Evolutionary conservation across 2,797 vertebrate species (phyloP).

Genomic region (Cyclopterus lumpus): DNA sequence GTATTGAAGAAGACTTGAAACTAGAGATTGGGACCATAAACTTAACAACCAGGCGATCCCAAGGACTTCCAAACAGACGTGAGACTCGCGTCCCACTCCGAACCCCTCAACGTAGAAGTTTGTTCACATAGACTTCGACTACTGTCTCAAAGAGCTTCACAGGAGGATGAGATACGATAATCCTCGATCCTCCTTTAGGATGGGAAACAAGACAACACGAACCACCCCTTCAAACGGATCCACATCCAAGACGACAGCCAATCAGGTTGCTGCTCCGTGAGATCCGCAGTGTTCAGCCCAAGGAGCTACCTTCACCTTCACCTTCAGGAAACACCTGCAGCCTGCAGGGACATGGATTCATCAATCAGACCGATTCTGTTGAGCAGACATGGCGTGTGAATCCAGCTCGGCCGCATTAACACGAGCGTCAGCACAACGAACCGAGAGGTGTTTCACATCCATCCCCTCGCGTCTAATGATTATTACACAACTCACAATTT

Average conservation of each 20-base stretch:
- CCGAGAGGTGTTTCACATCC: neutral
- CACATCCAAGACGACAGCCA: neutral
- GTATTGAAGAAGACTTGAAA: no score
- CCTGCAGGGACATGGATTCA: constrained; percentile 10
- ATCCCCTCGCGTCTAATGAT: neutral
- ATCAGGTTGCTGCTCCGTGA: neutral
- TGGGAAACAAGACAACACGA: neutral
- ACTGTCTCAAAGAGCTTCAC: neutral
- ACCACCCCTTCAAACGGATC: no score
- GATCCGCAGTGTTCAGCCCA: constrained; percentile 1
- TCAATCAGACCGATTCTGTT: constrained; percentile 17
- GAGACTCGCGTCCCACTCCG: neutral
- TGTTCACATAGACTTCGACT: neutral
- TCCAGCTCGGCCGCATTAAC: constrained; percentile 12
- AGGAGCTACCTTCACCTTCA: constrained; percentile 2
- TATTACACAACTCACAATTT: neutral
- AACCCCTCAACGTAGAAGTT: neutral
- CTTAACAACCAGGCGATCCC: no score
- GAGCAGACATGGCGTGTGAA: constrained; percentile 11
- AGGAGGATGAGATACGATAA: no score
- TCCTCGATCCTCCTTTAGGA: no score
- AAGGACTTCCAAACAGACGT: neutral
- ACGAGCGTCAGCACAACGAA: constrained; percentile 6
- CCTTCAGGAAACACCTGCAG: constrained; percentile 20
- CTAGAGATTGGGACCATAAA: no score